Conservation (phyloP, 2,113 vertebrate genomes). For the Prionailurus viverrinus region DNA sequence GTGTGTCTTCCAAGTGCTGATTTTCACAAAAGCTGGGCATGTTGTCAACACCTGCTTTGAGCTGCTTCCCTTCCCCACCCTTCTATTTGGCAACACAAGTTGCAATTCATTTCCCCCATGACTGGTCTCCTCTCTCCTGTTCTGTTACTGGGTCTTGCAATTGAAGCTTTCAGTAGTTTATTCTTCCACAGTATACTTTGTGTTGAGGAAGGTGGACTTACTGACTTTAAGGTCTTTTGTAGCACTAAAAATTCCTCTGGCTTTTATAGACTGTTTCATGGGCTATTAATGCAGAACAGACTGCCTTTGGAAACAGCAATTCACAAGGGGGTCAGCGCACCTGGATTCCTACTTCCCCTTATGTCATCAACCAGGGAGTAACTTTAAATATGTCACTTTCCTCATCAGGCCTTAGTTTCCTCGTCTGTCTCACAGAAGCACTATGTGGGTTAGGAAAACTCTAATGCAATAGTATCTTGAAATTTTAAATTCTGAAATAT, state of each 20-base stretch:
- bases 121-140: background rate
- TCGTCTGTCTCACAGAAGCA: background rate
- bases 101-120: background rate
- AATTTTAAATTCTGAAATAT: background rate
- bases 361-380: background rate
- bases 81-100: background rate
- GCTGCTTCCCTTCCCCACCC: background rate
- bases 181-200: background rate
- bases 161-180: background rate
- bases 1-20: background rate
- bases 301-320: background rate
- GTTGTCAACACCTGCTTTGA: constrained; percentile 54
- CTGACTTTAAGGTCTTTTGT: background rate
- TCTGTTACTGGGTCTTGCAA: background rate
- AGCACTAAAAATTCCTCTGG: background rate
- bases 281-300: constrained; percentile 28
- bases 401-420: background rate
- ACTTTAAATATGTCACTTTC: background rate
- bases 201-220: background rate
- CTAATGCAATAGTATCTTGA: background rate
- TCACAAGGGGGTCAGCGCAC: background rate
- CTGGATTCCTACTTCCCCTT: background rate
- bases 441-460: background rate
- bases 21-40: background rate
- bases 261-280: constrained; percentile 65